These are phyloP conservation scores for Sander lucioperca DNA, from an alignment of 2,113 vertebrate genomes.

Conservation along the genomic window DNA sequence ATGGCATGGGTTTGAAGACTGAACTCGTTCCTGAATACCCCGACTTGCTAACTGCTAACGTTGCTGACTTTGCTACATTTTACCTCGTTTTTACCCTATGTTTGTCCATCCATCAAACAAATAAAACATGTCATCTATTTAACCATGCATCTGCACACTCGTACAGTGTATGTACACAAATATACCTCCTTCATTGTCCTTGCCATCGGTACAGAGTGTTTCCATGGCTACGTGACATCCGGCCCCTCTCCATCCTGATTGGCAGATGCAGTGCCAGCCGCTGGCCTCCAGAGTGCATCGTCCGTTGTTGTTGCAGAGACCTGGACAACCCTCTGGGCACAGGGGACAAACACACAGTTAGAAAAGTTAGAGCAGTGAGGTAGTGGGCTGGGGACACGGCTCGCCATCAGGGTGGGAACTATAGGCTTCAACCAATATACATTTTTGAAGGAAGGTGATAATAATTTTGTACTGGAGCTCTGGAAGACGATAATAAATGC, in stretches of 20 bases:
- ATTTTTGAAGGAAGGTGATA: constrained; percentile 44
- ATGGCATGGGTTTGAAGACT: neutral
- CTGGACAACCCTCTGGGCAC: constrained; percentile 94
- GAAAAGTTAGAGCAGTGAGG: constrained; percentile 17
- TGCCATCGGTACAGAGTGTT: constrained; percentile 95
- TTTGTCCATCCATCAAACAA: constrained; percentile 3
- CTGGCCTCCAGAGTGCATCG: constrained; percentile 97
- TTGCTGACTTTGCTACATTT: neutral
- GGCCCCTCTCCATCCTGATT: constrained; percentile 95
- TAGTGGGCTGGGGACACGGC: neutral
- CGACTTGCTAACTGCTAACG: neutral
- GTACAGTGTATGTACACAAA: constrained; percentile 3
- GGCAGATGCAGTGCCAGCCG: constrained; percentile 98
- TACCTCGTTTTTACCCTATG: neutral
- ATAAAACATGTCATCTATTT: constrained; percentile 3
- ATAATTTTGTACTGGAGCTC: constrained; percentile 45
- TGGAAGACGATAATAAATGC: constrained; percentile 8
- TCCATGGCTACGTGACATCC: constrained; percentile 99
- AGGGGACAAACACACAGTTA: constrained; percentile 51
- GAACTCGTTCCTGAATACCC: neutral
- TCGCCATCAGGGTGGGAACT: constrained; percentile 59
- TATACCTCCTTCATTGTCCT: constrained; percentile 98
- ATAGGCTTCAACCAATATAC: constrained; percentile 61
- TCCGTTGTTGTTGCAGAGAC: constrained; percentile 99
- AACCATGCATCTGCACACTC: constrained; percentile 5